Conservation (phyloP, 2,888 invertebrate genomes). For the Rugalucina vietnamica region DNA sequence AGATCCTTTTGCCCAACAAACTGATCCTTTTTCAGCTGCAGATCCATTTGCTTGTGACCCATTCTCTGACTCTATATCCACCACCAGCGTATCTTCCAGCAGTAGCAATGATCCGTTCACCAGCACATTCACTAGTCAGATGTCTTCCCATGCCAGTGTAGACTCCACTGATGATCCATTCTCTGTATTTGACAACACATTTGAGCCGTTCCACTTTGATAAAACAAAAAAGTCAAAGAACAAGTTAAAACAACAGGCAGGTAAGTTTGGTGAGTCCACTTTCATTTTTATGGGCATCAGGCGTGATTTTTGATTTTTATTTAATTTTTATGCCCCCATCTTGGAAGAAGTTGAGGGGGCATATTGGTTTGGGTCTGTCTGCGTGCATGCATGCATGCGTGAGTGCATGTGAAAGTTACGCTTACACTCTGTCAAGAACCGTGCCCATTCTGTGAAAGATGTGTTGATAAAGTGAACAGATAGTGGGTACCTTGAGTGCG, state of each 20-base stretch:
- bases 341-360: too few species aligned
- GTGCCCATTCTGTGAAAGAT: too few species aligned
- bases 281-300: too few species aligned
- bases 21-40: slow-evolving; percentile 20
- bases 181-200: slow-evolving; percentile 67
- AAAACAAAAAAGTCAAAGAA: slow-evolving; percentile 49
- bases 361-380: too few species aligned
- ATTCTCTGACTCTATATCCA: slow-evolving; percentile 44
- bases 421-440: too few species aligned
- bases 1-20: slow-evolving; percentile 56
- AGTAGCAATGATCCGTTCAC: slow-evolving; percentile 65
- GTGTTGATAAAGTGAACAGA: too few species aligned
- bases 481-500: too few species aligned
- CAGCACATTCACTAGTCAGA: slow-evolving; percentile 57
- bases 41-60: slow-evolving; percentile 62
- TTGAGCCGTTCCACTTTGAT: slow-evolving; percentile 66
- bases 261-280: too few species aligned
- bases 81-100: slow-evolving; percentile 20
- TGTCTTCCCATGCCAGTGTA: slow-evolving; percentile 18
- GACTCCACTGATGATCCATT: slow-evolving; percentile 61
- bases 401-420: too few species aligned
- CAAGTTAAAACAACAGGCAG: slow-evolving; percentile 37
- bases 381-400: too few species aligned
- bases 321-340: too few species aligned
- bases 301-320: too few species aligned